These are phyloP conservation scores for Scelioninae gen. 2 DNA, from an alignment of 2,888 invertebrate genomes.

Conservation along the genomic window DNA sequence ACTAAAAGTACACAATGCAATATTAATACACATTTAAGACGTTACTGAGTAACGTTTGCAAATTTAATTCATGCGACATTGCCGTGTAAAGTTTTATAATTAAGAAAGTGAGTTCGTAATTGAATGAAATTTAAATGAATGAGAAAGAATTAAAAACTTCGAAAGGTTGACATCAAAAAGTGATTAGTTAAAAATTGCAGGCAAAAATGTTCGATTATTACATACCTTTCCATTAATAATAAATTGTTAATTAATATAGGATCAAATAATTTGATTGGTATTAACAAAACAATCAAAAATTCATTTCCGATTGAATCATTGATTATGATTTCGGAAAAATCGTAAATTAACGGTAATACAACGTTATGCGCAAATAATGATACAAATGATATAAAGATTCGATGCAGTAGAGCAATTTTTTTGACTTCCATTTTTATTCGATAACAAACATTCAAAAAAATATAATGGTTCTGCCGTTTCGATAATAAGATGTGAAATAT, in stretches of 20 bases:
- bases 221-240: no score
- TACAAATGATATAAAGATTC: no score
- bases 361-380: no score
- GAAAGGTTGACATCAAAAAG: background rate
- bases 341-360: no score
- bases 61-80: background rate
- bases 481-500: constrained; percentile 12
- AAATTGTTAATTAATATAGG: no score
- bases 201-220: background rate
- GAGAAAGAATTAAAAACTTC: background rate
- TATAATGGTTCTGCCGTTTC: constrained; percentile 8
- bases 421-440: no score
- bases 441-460: no score
- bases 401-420: background rate
- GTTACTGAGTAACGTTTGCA: background rate
- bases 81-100: background rate
- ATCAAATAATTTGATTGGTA: no score
- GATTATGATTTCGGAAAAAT: no score
- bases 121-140: background rate
- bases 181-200: background rate
- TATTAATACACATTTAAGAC: constrained; percentile 14
- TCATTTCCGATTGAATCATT: no score
- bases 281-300: no score
- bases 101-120: background rate
- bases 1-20: constrained; percentile 19